A percentile compares a stretch with the other conserved stretches of the same genome.
Evolutionary conservation across 2,113 vertebrate species (phyloP).

Genomic region (Corythornis cristatus): DNA sequence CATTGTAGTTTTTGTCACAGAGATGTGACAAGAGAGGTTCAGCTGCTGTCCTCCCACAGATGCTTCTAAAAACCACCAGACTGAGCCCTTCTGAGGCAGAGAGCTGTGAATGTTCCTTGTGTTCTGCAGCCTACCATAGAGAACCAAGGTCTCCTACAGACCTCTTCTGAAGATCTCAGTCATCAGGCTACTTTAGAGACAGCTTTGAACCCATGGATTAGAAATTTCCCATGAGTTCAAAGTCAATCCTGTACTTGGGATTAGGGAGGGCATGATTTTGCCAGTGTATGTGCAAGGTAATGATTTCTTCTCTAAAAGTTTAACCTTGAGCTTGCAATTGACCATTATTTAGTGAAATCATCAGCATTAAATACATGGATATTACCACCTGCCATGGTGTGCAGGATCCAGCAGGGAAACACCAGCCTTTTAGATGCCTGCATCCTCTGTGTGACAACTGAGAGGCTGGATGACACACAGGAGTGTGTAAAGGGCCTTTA

Average conservation of each 20-base stretch:
- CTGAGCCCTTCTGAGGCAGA: neutral
- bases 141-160: neutral
- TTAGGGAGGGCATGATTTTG: neutral
- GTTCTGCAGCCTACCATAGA: neutral
- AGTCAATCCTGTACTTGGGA: neutral
- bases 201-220: neutral
- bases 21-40: neutral
- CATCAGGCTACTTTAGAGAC: slow-evolving; percentile 8
- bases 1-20: neutral
- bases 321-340: neutral
- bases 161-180: neutral
- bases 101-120: neutral
- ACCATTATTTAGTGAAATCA: neutral
- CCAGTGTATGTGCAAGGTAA: neutral
- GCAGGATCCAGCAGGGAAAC: neutral
- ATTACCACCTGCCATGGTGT: neutral
- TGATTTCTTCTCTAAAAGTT: slow-evolving; percentile 38
- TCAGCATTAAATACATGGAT: neutral
- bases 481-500: neutral
- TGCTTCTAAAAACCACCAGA: neutral
- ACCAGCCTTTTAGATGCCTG: neutral
- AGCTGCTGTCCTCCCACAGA: neutral
- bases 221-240: slow-evolving; percentile 13
- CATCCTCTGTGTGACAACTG: neutral
- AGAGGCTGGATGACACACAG: neutral